Conservation (phyloP, 2,888 invertebrate species). For the Aproaerema taeniolella region DNA sequence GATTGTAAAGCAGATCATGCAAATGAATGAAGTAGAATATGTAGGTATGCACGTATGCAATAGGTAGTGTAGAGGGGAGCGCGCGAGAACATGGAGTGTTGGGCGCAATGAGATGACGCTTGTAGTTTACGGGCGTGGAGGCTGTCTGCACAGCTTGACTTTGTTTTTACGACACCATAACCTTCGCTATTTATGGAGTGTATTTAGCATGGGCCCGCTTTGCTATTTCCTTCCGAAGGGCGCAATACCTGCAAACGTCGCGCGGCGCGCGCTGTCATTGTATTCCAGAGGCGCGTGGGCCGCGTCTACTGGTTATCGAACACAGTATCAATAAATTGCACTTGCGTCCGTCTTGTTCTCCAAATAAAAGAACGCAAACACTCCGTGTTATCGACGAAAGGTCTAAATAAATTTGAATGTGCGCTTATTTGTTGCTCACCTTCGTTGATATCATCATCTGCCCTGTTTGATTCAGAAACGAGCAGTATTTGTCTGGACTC, state of each 20-base stretch:
- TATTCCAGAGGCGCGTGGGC: constrained; percentile 54
- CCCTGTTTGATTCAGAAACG: constrained; percentile 20
- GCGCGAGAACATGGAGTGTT: no score
- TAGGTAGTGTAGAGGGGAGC: background rate
- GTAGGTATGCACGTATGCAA: background rate
- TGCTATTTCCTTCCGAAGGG: constrained; percentile 60
- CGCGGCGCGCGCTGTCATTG: constrained; percentile 44
- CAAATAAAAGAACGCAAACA: constrained; percentile 63
- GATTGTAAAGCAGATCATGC: constrained; percentile 5
- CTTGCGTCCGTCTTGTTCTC: constrained; percentile 61
- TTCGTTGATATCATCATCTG: constrained; percentile 62
- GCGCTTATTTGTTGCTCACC: constrained; percentile 56
- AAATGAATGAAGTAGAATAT: constrained; percentile 5
- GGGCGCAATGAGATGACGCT: constrained; percentile 45
- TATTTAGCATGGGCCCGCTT: constrained; percentile 59
- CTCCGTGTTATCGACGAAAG: constrained; percentile 62
- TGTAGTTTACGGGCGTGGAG: constrained; percentile 48
- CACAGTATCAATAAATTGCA: constrained; percentile 73
- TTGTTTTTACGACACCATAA: constrained; percentile 71
- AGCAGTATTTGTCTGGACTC: constrained; percentile 21
- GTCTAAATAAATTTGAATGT: constrained; percentile 68
- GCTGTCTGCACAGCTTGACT: constrained; percentile 67
- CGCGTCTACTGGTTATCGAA: constrained; percentile 69
- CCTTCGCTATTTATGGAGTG: constrained; percentile 61
- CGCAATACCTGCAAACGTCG: constrained; percentile 43